Evolutionary conservation across 2,113 vertebrate genomes (phyloP).

Genomic region (Sula dactylatra): DNA sequence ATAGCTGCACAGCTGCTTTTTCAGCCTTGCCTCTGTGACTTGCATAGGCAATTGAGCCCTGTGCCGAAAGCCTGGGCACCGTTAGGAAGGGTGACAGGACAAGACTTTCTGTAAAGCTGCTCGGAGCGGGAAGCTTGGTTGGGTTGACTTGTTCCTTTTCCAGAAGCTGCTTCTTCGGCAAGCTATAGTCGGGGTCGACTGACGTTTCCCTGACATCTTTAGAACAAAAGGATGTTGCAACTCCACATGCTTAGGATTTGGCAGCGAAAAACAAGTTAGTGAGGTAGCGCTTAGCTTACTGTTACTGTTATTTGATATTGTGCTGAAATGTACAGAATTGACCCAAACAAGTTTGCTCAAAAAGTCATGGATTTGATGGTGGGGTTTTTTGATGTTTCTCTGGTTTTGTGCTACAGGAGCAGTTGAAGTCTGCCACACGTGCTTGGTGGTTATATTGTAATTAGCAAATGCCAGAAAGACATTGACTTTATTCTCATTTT

Average conservation of each 20-base stretch:
- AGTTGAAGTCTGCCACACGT: not conserved
- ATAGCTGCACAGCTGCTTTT: conserved; percentile 42
- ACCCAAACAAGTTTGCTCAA: not conserved
- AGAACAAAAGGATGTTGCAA: not conserved
- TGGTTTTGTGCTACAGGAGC: not conserved
- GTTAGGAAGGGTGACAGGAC: not conserved
- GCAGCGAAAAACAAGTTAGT: not conserved
- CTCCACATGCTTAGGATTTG: not conserved
- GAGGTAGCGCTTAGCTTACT: not conserved
- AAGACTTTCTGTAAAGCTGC: not conserved
- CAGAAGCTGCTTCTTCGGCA: not conserved
- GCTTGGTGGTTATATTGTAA: not conserved
- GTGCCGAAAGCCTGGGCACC: rapidly evolving
- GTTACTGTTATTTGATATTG: not conserved
- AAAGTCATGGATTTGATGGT: not conserved
- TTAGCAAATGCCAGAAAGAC: not conserved
- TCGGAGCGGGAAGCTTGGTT: not conserved
- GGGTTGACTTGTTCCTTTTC: not conserved
- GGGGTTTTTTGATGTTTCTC: not conserved
- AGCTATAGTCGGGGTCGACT: not conserved
- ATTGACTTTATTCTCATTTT: not conserved
- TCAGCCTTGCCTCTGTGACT: conserved; percentile 11
- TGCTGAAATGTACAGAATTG: not conserved
- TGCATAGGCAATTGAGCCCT: not conserved
- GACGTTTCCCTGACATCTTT: not conserved